These are phyloP conservation scores for Cerastoderma edule DNA, from an alignment of 2,888 invertebrate genomes.

Conservation along the genomic window DNA sequence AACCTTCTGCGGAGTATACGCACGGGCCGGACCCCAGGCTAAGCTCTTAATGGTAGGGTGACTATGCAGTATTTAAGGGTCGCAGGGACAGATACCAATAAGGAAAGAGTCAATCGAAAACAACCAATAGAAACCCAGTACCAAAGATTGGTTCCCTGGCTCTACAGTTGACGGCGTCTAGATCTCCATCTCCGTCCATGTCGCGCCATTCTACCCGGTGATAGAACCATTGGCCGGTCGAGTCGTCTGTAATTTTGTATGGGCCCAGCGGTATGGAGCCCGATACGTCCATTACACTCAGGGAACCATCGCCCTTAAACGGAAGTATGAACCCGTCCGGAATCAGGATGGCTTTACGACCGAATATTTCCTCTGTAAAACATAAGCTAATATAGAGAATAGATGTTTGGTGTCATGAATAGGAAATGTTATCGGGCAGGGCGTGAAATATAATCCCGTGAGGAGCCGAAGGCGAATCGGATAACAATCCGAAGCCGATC, in stretches of 20 bases:
- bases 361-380: slow-evolving; percentile 59
- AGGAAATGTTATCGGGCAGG: too few species aligned
- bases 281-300: slow-evolving; percentile 59
- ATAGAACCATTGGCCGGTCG: slow-evolving; percentile 68
- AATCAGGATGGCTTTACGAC: slow-evolving; percentile 55
- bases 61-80: too few species aligned
- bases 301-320: slow-evolving; percentile 62
- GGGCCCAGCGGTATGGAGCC: slow-evolving; percentile 45
- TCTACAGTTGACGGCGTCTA: slow-evolving; percentile 70
- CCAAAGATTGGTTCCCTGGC: slow-evolving; percentile 61
- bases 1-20: too few species aligned
- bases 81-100: too few species aligned
- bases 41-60: too few species aligned
- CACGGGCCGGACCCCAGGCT: too few species aligned
- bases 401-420: too few species aligned
- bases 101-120: too few species aligned
- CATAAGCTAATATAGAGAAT: too few species aligned
- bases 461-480: too few species aligned
- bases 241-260: slow-evolving; percentile 50
- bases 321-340: slow-evolving; percentile 73
- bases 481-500: too few species aligned
- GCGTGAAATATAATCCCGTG: too few species aligned
- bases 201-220: slow-evolving; percentile 71
- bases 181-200: slow-evolving; percentile 71
- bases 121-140: not conserved